Evolutionary conservation across 2,113 vertebrate species (phyloP).

Genomic region (Salvator merianae): DNA sequence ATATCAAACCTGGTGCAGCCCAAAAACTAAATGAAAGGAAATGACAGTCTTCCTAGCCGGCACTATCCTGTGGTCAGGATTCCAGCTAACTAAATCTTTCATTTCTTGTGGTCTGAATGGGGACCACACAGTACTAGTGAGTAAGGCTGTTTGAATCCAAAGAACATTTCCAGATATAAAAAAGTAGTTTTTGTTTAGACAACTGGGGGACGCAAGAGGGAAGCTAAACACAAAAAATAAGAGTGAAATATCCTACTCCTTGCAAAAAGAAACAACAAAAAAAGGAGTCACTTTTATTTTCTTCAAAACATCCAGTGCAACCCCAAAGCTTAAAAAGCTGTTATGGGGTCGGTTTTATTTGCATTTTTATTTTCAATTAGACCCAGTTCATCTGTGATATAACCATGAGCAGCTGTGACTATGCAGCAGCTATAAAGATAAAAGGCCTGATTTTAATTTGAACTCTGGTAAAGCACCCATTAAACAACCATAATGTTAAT

Average conservation of each 20-base stretch:
- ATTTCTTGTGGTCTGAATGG: not conserved
- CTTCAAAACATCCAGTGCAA: conserved; percentile 44
- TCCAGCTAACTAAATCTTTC: not conserved
- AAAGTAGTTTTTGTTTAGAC: conserved; percentile 13
- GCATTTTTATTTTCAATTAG: conserved; percentile 84
- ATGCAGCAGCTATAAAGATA: conserved; percentile 76
- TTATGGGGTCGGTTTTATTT: conserved; percentile 76
- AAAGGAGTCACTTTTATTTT: conserved; percentile 55
- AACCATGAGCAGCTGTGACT: conserved; percentile 79
- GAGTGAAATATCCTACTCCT: conserved; percentile 10
- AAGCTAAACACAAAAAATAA: conserved; percentile 44
- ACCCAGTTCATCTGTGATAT: conserved; percentile 77
- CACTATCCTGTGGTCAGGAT: conserved; percentile 15
- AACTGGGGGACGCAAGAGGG: conserved; percentile 39
- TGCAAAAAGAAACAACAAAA: conserved; percentile 5
- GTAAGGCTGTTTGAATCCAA: not conserved
- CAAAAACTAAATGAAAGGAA: not conserved
- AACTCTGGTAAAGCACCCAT: conserved; percentile 80
- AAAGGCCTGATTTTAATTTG: conserved; percentile 82
- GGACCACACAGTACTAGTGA: not conserved
- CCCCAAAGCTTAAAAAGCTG: conserved; percentile 61
- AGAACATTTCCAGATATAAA: not conserved
- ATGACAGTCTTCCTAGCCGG: not conserved
- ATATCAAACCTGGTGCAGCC: not conserved
- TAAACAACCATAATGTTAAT: conserved; percentile 82